Evolutionary conservation across 2,888 invertebrate species (phyloP).

Genomic region (Agrotis ipsilon): DNA sequence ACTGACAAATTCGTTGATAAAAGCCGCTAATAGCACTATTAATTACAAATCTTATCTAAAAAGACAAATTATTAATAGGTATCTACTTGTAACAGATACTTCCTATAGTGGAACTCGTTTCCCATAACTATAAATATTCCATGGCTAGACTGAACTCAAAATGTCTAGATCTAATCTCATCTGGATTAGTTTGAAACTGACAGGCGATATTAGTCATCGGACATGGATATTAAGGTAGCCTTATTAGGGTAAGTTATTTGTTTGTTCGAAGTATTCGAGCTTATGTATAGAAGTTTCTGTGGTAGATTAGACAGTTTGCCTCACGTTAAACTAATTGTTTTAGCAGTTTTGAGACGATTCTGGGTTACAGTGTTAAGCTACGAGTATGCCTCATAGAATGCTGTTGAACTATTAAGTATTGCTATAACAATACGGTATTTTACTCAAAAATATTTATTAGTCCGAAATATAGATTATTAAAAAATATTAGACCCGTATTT

Average conservation of each 20-base stretch:
- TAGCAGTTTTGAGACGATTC: too few species aligned
- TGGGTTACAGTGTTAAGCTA: too few species aligned
- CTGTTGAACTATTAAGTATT: too few species aligned
- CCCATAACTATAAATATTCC: conserved; percentile 45
- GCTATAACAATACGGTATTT: too few species aligned
- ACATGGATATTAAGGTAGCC: conserved; percentile 19
- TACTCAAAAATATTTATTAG: too few species aligned
- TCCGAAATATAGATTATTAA: too few species aligned
- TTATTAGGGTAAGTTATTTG: conserved; percentile 18
- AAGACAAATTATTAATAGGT: conserved; percentile 16
- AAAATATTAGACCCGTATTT: too few species aligned
- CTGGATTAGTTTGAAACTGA: conserved; percentile 51
- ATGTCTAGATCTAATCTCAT: conserved; percentile 51
- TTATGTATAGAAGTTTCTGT: neutral
- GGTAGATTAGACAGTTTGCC: neutral
- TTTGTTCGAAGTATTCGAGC: neutral
- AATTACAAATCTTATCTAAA: conserved; percentile 25
- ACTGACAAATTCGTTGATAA: conserved; percentile 12
- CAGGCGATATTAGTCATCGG: conserved; percentile 39
- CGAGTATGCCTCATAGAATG: too few species aligned
- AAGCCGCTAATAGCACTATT: conserved; percentile 13
- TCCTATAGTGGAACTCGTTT: conserved; percentile 39
- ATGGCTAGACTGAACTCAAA: conserved; percentile 40
- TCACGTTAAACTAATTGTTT: neutral
- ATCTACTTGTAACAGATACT: conserved; percentile 4